Conservation (phyloP, 1,140 invertebrate species). For the Oppia nitens region DNA sequence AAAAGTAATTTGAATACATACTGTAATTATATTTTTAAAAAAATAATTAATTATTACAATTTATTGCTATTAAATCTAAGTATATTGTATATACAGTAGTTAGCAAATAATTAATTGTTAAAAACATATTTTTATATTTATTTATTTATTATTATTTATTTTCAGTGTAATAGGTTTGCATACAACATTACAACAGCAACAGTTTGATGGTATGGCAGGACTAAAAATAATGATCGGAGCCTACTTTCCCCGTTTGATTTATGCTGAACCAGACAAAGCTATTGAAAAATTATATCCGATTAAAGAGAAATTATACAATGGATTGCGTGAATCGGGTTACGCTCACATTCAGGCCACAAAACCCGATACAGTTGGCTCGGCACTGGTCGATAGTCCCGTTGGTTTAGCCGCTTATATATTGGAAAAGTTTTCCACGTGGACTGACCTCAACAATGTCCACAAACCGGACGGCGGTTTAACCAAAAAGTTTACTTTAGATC, state of each 20-base stretch:
- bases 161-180: not conserved
- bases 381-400: conserved; percentile 8
- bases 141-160: not conserved
- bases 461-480: conserved; percentile 51
- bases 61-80: not conserved
- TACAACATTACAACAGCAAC: not conserved
- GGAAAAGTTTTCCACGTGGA: conserved; percentile 53
- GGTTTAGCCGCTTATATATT: conserved; percentile 45
- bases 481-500: conserved; percentile 42
- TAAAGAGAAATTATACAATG: conserved; percentile 21
- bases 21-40: not conserved
- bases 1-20: not conserved
- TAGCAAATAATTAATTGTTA: not conserved
- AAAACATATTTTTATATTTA: not conserved
- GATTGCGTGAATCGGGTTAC: conserved; percentile 57
- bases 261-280: conserved; percentile 29
- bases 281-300: conserved; percentile 36
- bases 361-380: conserved; percentile 67
- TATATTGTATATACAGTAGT: not conserved
- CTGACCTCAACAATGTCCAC: conserved; percentile 14
- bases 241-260: conserved; percentile 37
- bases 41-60: not conserved
- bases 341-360: conserved; percentile 64
- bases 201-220: not conserved
- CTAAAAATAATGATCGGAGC: conserved; percentile 37